Evolutionary conservation across 2,113 vertebrate species (phyloP), one percentile per base, ranked within the genome.

Genomic region (Orthonyx spaldingii): DNA sequence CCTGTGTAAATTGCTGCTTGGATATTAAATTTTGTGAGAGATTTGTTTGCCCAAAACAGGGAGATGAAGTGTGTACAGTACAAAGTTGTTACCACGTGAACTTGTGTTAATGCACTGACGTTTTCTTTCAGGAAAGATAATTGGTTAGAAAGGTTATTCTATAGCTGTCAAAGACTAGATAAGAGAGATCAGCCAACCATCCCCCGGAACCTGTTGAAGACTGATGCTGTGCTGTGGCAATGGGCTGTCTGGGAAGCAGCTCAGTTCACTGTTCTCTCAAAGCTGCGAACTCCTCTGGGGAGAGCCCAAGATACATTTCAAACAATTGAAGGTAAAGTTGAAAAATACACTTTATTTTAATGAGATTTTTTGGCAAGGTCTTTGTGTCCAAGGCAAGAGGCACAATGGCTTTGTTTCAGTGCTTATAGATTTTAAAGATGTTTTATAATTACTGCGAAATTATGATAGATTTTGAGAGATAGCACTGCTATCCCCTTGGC

Each of bases 161-260:
- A 99, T 94, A 99, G 99, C 97, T 99, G 99, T 96, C 99, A 99
- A 92, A 98, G 99, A 28, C 97, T 99, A 20, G 99, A 99, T 93
- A 99, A 99, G 83, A 98, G 98, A 24, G 99, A 99, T 33, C 98
- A 95, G 33, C 98, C 88, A 81, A 93, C 98, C 32, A 98, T 99
- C 95, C 98, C 99, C 14, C 98, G 98, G 20, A 98, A 98, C 24
- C 98, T 99, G 49, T 66, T 99, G 71, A 99, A 99, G 97, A 99
- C 98, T 0, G 99, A 99, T 94, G 99, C 98, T 13, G 98, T 99
- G 60, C 98, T 99, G 30, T 99, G 99, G 99, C 99, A 99, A n/a
- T 99, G 99, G 99, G 99, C 99, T 19, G 98, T 99, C 37, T 99
- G 99, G 99, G 99, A 99, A 96, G 99, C 99, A 8, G 99, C 99